A percentile compares a stretch with the other conserved stretches of the same genome.
Conservation (phyloP, 2,888 invertebrate genomes). For the Leptodirus hochenwartii region DNA sequence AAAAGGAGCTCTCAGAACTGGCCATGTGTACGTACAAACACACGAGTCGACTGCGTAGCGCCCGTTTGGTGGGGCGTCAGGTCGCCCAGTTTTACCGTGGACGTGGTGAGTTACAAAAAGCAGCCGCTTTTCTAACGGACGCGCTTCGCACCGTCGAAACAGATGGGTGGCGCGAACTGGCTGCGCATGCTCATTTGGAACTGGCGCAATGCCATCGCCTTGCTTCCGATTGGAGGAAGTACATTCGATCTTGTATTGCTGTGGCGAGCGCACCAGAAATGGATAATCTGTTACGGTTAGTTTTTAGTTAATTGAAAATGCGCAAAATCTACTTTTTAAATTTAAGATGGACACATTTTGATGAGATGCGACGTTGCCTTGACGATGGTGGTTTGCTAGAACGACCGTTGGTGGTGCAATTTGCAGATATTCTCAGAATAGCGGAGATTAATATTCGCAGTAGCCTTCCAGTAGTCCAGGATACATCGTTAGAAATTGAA, state of each 20-base stretch:
- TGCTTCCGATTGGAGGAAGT: slow-evolving; percentile 59
- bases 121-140: slow-evolving; percentile 75
- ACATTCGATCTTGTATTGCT: slow-evolving; percentile 40
- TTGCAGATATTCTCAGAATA: slow-evolving; percentile 31
- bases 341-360: slow-evolving; percentile 53
- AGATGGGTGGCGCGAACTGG: slow-evolving; percentile 74
- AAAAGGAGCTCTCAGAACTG: slow-evolving; percentile 77
- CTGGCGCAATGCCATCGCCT: slow-evolving; percentile 69
- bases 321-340: background rate
- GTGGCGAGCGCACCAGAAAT: slow-evolving; percentile 61
- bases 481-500: slow-evolving; percentile 34
- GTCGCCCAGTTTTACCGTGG: slow-evolving; percentile 84
- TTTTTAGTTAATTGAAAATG: no score
- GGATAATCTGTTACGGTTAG: slow-evolving; percentile 41
- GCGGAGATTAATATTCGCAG: slow-evolving; percentile 15
- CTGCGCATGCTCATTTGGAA: slow-evolving; percentile 66
- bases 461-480: slow-evolving; percentile 31
- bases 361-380: slow-evolving; percentile 53
- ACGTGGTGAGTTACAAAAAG: slow-evolving; percentile 69
- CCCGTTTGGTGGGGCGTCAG: slow-evolving; percentile 74
- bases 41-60: slow-evolving; percentile 61
- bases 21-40: slow-evolving; percentile 96
- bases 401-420: slow-evolving; percentile 23
- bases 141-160: slow-evolving; percentile 70
- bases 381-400: slow-evolving; percentile 20